Conservation (phyloP, 2,888 invertebrate species). For the Seladonia tumulorum region DNA sequence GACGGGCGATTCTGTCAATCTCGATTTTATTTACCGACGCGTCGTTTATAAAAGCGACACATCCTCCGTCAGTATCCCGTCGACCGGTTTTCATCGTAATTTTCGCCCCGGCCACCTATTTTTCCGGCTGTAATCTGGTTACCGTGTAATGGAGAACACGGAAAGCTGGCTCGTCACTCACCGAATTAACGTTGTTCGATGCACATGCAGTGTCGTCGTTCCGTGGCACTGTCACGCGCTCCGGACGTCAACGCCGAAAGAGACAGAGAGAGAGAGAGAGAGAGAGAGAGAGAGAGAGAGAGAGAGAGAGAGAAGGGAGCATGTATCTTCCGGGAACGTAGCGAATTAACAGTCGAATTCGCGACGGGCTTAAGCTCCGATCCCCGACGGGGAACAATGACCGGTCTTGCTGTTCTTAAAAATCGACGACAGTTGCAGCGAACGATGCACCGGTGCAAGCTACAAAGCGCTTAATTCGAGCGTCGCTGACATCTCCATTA, state of each 20-base stretch:
- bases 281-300: too few relatives aligned
- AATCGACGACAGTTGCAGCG: not conserved
- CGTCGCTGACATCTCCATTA: conserved; percentile 31
- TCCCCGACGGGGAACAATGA: not conserved
- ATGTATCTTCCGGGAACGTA: not conserved
- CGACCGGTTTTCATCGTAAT: conserved; percentile 32
- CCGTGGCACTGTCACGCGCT: not conserved
- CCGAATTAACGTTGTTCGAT: conserved; percentile 7
- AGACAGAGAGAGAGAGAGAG: too few relatives aligned
- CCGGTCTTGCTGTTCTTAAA: not conserved
- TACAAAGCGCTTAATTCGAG: conserved; percentile 16
- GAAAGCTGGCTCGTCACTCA: conserved; percentile 10
- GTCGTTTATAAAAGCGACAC: conserved; percentile 45
- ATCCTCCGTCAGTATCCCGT: conserved; percentile 33
- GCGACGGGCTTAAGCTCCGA: not conserved
- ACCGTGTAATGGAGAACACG: conserved; percentile 25
- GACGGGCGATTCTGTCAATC: conserved; percentile 42
- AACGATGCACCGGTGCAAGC: not conserved
- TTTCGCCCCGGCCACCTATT: not conserved
- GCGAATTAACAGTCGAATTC: conserved; percentile 7
- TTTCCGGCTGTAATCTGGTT: conserved; percentile 41
- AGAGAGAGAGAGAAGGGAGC: not conserved
- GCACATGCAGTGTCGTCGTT: not conserved
- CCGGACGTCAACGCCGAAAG: not conserved
- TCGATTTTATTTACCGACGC: conserved; percentile 41